Base-by-base conservation (phyloP, 2,888 invertebrate genomes). In the Nomada lathburiana region DNA sequence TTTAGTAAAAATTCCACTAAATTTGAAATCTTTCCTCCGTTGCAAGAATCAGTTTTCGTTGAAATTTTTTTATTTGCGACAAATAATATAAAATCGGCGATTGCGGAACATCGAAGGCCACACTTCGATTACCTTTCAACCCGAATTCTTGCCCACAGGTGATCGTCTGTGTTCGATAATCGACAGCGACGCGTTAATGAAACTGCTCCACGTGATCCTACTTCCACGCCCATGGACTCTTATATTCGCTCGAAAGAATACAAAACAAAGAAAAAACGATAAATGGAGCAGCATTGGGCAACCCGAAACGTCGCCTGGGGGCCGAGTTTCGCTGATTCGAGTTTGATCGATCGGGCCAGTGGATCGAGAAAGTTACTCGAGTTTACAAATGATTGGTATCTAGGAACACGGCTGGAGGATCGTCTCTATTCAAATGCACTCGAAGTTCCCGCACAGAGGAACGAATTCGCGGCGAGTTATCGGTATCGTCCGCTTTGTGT, bases 221-320 rank as follows among this genome's bases (percentile, higher is more conserved):
- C 10, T 20, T 75, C 13, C 72, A 72, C 69, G 64, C 47, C 68
- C 63, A 53, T 70, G 57, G 60, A 65, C 50, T 59, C 53, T 79
- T 64, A 57, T 47, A 29, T 75, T 42, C 52, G 67, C 44, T 36
- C 36, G 67, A 75, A 67, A 73, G 52, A 65, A 76, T 36, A 36
- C 36, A 36, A 36, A 36, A 7, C 36, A 16, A 47, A 13, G 16
- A 47, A 55, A 55, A 55, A 11, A 76, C 57, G 73, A 73, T 74
- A 86, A 80, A 76, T 80, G 55, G 80, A 83, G 63, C 62, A 59
- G 26, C 65, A 74, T 86, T 86, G 86, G 59, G 83, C 76, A 86
- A 85, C 50, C 36, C 36, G 36, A 18, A 57, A 77, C 69, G 59
- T 60, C 53, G 82, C 87, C 60, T 13, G 20, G 13, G 60, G 57